Percentiles rank a stretch among this genome's conserved stretches.
Conservation (phyloP, 2,113 vertebrate genomes). For the Gymnarchus niloticus region DNA sequence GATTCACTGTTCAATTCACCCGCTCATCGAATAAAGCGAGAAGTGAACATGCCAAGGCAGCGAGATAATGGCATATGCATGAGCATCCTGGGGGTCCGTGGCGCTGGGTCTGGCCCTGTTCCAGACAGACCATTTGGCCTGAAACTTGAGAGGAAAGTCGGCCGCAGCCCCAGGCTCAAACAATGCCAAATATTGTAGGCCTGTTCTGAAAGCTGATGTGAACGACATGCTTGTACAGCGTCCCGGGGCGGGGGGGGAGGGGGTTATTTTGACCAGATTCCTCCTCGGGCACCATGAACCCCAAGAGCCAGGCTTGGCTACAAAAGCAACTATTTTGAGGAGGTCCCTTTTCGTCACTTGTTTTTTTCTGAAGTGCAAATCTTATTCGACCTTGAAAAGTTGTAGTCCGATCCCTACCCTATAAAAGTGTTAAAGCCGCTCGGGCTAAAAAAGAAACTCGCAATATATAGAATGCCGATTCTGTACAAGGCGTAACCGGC, state of each 20-base stretch:
- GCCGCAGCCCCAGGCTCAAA: neutral
- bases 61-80: neutral
- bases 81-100: neutral
- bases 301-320: conserved; percentile 32
- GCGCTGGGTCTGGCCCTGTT: neutral
- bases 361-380: conserved; percentile 27
- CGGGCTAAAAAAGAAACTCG: neutral
- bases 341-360: conserved; percentile 35
- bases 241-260: conserved; percentile 14
- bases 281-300: neutral
- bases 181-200: neutral
- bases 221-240: neutral
- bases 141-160: conserved; percentile 9
- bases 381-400: conserved; percentile 35
- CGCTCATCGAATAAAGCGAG: neutral
- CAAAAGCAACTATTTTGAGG: conserved; percentile 54
- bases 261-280: conserved; percentile 27
- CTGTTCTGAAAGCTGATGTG: neutral
- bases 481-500: neutral
- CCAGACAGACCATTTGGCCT: neutral
- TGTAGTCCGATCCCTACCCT: neutral
- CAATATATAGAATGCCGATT: neutral
- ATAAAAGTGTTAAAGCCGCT: neutral
- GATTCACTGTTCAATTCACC: neutral
- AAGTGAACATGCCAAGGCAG: neutral